phyloP scores from a whole-genome alignment of 2,113 vertebrate species.

The Leiothrix lutea region DNA sequence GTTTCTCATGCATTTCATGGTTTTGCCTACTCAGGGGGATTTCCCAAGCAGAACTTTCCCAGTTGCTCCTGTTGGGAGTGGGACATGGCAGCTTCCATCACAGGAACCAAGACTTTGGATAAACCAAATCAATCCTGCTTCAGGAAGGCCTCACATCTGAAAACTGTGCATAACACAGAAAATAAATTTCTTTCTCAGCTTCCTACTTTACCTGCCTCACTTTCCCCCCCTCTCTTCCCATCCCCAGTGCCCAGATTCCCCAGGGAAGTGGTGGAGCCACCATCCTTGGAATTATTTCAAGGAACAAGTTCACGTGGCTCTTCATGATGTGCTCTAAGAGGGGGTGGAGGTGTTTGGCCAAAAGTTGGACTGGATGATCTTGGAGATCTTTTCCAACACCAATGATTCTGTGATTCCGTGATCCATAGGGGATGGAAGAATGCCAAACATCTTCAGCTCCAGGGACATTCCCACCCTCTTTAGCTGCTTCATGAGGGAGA shows the following conservation, averaged over 20 bases:
- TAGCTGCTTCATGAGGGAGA: background rate
- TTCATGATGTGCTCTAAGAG: no score
- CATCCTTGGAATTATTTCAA: background rate
- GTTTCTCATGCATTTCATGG: rapidly evolving
- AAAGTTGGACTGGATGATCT: background rate
- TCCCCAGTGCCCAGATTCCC: background rate
- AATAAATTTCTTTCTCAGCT: background rate
- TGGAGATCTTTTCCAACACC: background rate
- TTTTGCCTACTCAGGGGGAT: background rate
- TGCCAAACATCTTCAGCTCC: background rate
- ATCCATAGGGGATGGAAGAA: background rate
- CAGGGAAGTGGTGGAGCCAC: background rate
- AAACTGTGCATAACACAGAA: background rate
- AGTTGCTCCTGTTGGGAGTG: rapidly evolving
- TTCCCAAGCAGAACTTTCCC: background rate
- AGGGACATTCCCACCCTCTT: rapidly evolving
- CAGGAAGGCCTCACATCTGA: background rate
- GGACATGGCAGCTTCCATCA: background rate
- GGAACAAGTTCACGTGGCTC: rapidly evolving
- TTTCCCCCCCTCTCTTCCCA: rapidly evolving
- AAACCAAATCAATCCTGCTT: background rate
- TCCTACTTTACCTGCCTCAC: background rate
- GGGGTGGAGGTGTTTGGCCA: background rate
- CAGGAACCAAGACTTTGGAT: background rate
- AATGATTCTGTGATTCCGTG: background rate